phyloP scores from a whole-genome alignment of 2,113 vertebrate genomes.

The Numida meleagris region DNA sequence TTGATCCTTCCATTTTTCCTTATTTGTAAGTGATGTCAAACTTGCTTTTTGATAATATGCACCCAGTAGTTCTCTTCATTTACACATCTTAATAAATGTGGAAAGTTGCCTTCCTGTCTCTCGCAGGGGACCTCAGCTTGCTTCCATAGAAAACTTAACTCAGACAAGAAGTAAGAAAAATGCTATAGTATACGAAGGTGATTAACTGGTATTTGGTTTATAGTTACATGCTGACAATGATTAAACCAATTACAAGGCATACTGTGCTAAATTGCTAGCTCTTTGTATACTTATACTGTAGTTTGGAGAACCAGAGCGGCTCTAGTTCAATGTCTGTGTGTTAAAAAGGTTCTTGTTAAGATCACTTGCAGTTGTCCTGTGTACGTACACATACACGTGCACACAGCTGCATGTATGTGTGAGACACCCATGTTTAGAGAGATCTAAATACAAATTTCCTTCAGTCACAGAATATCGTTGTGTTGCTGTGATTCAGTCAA shows the following conservation, averaged over 20 bases:
- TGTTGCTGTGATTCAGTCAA: not conserved
- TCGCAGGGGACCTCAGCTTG: slow-evolving; percentile 30
- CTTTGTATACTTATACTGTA: slow-evolving; percentile 57
- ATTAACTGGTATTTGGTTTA: slow-evolving; percentile 77
- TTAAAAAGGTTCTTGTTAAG: slow-evolving; percentile 45
- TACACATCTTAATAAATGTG: slow-evolving; percentile 49
- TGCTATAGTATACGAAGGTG: slow-evolving; percentile 41
- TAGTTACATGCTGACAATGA: slow-evolving; percentile 74
- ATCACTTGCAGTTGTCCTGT: not conserved
- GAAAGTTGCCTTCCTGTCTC: slow-evolving; percentile 37
- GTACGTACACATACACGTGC: not conserved
- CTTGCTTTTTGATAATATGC: slow-evolving; percentile 58
- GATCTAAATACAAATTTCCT: not conserved
- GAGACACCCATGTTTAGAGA: not conserved
- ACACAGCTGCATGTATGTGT: accelerated
- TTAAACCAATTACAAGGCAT: slow-evolving; percentile 76
- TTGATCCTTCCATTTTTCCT: slow-evolving; percentile 51
- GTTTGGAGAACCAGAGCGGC: slow-evolving; percentile 50
- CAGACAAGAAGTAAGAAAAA: slow-evolving; percentile 64
- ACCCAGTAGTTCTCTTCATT: slow-evolving; percentile 33
- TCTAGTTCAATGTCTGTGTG: slow-evolving; percentile 58
- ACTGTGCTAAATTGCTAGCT: slow-evolving; percentile 73
- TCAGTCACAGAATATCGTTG: not conserved
- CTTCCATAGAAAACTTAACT: slow-evolving; percentile 66
- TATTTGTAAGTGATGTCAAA: slow-evolving; percentile 65